Percentiles rank a stretch among this genome's conserved stretches.
phyloP scores from a whole-genome alignment of 2,888 invertebrate genomes.

The Alsophila aescularia region DNA sequence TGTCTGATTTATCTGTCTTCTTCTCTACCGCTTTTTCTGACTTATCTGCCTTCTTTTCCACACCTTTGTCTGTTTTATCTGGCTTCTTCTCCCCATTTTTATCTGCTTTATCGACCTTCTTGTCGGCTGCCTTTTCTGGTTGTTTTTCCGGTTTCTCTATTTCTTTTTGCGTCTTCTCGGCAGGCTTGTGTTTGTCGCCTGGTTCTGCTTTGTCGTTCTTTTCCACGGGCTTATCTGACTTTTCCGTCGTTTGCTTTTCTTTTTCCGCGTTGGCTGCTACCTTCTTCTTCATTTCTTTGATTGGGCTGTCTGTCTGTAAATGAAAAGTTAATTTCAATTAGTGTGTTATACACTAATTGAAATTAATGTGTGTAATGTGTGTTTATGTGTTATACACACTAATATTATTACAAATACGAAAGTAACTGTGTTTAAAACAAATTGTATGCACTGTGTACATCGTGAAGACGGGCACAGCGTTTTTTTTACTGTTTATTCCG shows the following conservation, averaged over 20 bases:
- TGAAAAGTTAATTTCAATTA: no score
- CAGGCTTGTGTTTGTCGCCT: slow-evolving; percentile 44
- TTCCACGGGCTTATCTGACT: slow-evolving; percentile 45
- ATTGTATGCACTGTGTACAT: no score
- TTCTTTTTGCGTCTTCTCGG: slow-evolving; percentile 41
- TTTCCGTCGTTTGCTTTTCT: slow-evolving; percentile 66
- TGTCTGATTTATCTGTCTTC: slow-evolving; percentile 39
- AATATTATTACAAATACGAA: no score
- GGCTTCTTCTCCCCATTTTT: slow-evolving; percentile 33
- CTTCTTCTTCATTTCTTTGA: slow-evolving; percentile 79
- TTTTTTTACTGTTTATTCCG: no score
- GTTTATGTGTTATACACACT: no score
- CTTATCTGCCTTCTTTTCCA: slow-evolving; percentile 37
- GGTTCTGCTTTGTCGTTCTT: slow-evolving; percentile 48
- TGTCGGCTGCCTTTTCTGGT: slow-evolving; percentile 61
- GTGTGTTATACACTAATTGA: no score
- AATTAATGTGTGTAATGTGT: no score
- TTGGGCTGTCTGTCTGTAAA: slow-evolving; percentile 64
- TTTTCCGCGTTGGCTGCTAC: slow-evolving; percentile 74
- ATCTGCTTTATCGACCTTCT: slow-evolving; percentile 51
- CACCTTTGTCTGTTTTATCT: slow-evolving; percentile 14
- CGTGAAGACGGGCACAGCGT: no score
- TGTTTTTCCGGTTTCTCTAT: slow-evolving; percentile 37
- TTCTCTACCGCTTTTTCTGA: not conserved
- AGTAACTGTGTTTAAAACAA: no score